Evolutionary conservation across 2,113 vertebrate genomes (phyloP).

Genomic region (Chionodraco myersi): DNA sequence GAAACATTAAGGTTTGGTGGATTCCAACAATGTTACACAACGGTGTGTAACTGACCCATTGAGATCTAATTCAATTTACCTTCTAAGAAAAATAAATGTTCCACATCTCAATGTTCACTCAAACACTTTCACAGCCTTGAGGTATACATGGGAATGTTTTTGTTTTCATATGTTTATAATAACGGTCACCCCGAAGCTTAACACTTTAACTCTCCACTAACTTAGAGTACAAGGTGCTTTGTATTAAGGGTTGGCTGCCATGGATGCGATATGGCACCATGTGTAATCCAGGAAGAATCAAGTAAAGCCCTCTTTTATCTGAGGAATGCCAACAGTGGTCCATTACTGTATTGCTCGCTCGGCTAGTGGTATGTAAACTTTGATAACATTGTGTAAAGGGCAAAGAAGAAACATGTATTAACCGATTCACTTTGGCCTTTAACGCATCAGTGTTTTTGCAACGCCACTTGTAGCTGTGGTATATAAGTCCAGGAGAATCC

Average conservation of each 20-base stretch:
- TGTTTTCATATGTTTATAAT: background rate
- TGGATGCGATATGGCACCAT: background rate
- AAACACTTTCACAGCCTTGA: background rate
- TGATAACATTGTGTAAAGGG: background rate
- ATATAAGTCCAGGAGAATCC: background rate
- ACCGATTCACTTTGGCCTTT: conserved; percentile 1
- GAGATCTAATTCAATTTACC: background rate
- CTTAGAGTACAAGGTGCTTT: no score
- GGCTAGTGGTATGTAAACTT: background rate
- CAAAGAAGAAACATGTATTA: background rate
- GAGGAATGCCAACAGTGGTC: background rate
- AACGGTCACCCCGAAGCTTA: background rate
- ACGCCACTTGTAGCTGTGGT: background rate
- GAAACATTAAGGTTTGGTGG: background rate
- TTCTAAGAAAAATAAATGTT: background rate
- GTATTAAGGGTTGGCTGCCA: background rate
- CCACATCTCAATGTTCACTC: background rate
- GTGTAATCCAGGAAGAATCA: background rate
- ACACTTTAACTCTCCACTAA: background rate
- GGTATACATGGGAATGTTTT: background rate
- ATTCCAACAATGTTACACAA: background rate
- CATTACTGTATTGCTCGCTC: background rate
- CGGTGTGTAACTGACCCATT: background rate
- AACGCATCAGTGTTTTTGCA: background rate
- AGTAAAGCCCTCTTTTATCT: background rate